Base-by-base conservation (phyloP, 2,113 vertebrate species). In the Melanostigma gelatinosum region DNA sequence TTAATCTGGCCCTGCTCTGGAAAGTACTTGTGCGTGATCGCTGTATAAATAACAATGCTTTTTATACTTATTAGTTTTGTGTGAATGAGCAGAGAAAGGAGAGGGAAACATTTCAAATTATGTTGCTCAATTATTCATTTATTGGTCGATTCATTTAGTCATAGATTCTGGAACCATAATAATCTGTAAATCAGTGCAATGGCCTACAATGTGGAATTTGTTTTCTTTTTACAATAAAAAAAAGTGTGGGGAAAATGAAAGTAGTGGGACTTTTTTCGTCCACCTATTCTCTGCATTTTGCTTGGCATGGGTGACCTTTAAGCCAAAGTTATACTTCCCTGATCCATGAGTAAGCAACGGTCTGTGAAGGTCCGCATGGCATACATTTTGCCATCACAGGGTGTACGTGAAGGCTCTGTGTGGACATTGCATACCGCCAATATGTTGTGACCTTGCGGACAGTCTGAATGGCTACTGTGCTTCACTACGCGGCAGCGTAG, bases 1-100 rank as follows among this genome's bases (percentile, higher is more conserved):
- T 85, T 82, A 86, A 88, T 82, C 48, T 22, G 40, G 57, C 55
- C 55, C 29, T 52, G 40, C 58, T 78, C 75, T 12, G 42, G 69
- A 77, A 85, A 79, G 66, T 29, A 58, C 75, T 57, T 20, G 38
- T 66, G 50, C 20, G 2, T 68, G 34, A 58, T 72, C 15, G 70
- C 63, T 64, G 42, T 62, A 29, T 62, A 71, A 70, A 80, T 48
- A 73, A 76, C 76, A 67, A 65, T 11, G 58, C 20, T 42, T 48
- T 63, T 71, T 38, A 40, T 44, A 50, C 64, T 40, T 48, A 44
- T 55, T 36, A 36, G 10, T 40, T 52, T 32, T 65, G 10, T 63
- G n/a, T 48, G 54, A 70, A 48, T 83, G 24, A 11, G 22, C 24
- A 58, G 12, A 62, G n/a, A 67, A 38, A 76, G 52, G 36, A 57